Evolutionary conservation across 2,888 invertebrate species (phyloP).

Genomic region (Eilema sororculum): DNA sequence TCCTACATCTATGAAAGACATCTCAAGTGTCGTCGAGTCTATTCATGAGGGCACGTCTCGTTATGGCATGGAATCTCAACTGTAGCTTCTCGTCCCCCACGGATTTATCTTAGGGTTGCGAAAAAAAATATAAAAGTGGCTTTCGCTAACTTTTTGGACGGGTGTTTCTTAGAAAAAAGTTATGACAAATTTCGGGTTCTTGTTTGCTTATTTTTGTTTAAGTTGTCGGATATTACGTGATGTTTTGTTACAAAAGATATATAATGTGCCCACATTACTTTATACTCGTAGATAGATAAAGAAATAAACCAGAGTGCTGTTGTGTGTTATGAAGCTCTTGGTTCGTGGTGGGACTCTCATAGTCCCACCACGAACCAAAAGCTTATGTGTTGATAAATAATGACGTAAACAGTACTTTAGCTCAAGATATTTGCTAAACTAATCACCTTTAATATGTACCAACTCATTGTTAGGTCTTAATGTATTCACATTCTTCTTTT

Average conservation of each 20-base stretch:
- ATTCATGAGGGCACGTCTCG: conserved; percentile 64
- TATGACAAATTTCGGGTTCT: conserved; percentile 6
- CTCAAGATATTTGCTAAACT: no score
- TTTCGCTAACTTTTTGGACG: conserved; percentile 15
- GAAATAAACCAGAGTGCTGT: no score
- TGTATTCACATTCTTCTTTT: no score
- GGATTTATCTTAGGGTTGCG: conserved; percentile 42
- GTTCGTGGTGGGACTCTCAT: no score
- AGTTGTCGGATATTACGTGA: conserved; percentile 7
- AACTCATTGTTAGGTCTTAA: no score
- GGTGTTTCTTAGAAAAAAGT: conserved; percentile 11
- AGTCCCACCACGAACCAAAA: no score
- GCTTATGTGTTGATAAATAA: no score
- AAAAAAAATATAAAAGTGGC: conserved; percentile 28
- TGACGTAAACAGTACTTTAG: no score
- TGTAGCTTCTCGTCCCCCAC: conserved; percentile 28
- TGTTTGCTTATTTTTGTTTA: conserved; percentile 15
- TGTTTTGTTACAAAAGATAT: not conserved
- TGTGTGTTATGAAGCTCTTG: no score
- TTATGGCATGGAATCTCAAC: conserved; percentile 45
- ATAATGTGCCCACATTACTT: not conserved
- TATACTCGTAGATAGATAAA: not conserved
- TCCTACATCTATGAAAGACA: conserved; percentile 40
- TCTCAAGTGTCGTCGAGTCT: conserved; percentile 59
- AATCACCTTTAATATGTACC: no score